These are phyloP conservation scores for Solen grandis DNA, from an alignment of 1,140 invertebrate genomes.

Conservation along the genomic window DNA sequence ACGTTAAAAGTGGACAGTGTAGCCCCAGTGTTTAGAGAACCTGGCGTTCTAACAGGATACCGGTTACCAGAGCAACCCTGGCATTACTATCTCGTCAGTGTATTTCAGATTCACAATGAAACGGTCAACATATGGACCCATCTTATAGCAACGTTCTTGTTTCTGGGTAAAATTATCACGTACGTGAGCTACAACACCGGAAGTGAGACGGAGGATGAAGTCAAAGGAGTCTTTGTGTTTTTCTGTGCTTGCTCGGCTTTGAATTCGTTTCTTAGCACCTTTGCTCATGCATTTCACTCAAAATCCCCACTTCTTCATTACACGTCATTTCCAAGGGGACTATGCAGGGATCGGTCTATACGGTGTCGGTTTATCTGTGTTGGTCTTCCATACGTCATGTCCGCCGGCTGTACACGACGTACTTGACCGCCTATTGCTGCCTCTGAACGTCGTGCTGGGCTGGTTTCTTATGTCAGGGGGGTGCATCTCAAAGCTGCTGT, in stretches of 20 bases:
- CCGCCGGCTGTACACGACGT: background rate
- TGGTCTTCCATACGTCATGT: slow-evolving; percentile 3
- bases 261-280: slow-evolving; percentile 60
- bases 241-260: slow-evolving; percentile 57
- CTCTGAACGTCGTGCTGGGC: slow-evolving; percentile 7
- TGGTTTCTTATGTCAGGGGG: slow-evolving; percentile 28
- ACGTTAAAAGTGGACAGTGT: slow-evolving; percentile 46
- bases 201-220: background rate
- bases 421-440: background rate
- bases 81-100: slow-evolving; percentile 66
- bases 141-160: slow-evolving; percentile 60
- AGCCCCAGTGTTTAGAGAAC: slow-evolving; percentile 63
- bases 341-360: slow-evolving; percentile 21
- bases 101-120: slow-evolving; percentile 75
- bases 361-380: slow-evolving; percentile 20
- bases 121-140: slow-evolving; percentile 76
- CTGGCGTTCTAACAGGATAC: slow-evolving; percentile 67
- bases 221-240: slow-evolving; percentile 37
- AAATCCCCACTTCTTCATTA: slow-evolving; percentile 66
- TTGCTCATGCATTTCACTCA: slow-evolving; percentile 67
- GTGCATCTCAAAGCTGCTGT: slow-evolving; percentile 22
- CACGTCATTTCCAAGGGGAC: slow-evolving; percentile 60
- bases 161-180: slow-evolving; percentile 32
- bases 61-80: slow-evolving; percentile 58
- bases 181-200: background rate